phyloP scores from a whole-genome alignment of 1,140 invertebrate genomes.

The Heliothis virescens region DNA sequence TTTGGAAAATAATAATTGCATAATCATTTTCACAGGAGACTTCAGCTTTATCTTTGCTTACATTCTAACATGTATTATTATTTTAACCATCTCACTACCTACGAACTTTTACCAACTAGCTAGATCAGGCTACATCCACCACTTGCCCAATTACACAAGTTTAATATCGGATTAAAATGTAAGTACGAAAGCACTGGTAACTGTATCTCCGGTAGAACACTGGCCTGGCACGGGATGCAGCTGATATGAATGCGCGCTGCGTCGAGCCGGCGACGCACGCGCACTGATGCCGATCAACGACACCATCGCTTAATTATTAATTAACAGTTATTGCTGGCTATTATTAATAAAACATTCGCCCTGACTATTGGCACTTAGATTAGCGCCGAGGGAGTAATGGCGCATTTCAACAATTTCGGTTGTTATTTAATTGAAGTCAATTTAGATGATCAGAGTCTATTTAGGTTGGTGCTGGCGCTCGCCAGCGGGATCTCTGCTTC shows the following conservation, averaged over 20 bases:
- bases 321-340: slow-evolving; percentile 81
- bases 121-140: not conserved
- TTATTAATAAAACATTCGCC: slow-evolving; percentile 86
- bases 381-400: slow-evolving; percentile 85
- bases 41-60: too few relatives aligned
- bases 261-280: slow-evolving; percentile 57
- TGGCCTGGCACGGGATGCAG: slow-evolving; percentile 33
- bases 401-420: slow-evolving; percentile 86
- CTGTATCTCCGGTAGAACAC: not conserved
- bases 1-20: not conserved
- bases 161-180: not conserved
- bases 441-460: slow-evolving; percentile 87
- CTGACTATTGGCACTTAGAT: slow-evolving; percentile 86
- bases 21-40: not conserved
- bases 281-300: slow-evolving; percentile 73
- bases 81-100: too few relatives aligned
- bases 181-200: not conserved
- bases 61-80: too few relatives aligned
- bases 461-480: slow-evolving; percentile 86
- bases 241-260: slow-evolving; percentile 41
- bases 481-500: slow-evolving; percentile 85
- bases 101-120: not conserved
- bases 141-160: not conserved
- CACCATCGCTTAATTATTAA: slow-evolving; percentile 82
- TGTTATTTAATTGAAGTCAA: slow-evolving; percentile 87